Percentiles rank a stretch among this genome's conserved stretches.
phyloP scores from a whole-genome alignment of 2,888 invertebrate species.

The Elmis aenea region DNA sequence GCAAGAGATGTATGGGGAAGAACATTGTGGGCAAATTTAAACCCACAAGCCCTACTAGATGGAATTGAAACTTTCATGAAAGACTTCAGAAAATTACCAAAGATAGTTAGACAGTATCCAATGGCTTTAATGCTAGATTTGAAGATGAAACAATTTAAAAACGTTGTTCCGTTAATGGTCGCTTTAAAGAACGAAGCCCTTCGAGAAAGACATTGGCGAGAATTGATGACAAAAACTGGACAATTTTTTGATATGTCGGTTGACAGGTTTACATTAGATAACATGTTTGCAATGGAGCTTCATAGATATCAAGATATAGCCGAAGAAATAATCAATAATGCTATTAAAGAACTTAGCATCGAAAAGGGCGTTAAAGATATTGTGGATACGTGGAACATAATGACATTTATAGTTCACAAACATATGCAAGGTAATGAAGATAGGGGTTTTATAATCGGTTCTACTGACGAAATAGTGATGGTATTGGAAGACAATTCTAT shows the following conservation, averaged over 20 bases:
- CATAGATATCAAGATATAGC: slow-evolving; percentile 82
- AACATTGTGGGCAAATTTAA: slow-evolving; percentile 82
- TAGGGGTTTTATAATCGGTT: slow-evolving; percentile 74
- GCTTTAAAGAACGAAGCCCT: slow-evolving; percentile 88
- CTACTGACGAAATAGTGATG: slow-evolving; percentile 77
- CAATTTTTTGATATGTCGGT: slow-evolving; percentile 81
- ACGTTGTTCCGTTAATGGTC: slow-evolving; percentile 82
- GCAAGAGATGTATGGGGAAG: slow-evolving; percentile 78
- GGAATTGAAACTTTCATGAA: slow-evolving; percentile 82
- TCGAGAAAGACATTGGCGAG: slow-evolving; percentile 84
- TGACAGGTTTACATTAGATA: slow-evolving; percentile 83
- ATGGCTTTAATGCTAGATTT: slow-evolving; percentile 68
- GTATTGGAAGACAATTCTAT: slow-evolving; percentile 84
- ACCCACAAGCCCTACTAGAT: slow-evolving; percentile 75
- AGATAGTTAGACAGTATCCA: slow-evolving; percentile 52
- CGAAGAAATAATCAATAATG: slow-evolving; percentile 80
- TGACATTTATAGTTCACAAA: slow-evolving; percentile 59
- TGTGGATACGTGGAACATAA: slow-evolving; percentile 65
- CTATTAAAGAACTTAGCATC: slow-evolving; percentile 86
- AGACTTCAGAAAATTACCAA: slow-evolving; percentile 71
- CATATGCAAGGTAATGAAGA: slow-evolving; percentile 72
- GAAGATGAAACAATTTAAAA: slow-evolving; percentile 86
- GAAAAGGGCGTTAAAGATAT: slow-evolving; percentile 84
- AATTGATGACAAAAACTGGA: slow-evolving; percentile 82
- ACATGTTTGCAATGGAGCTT: slow-evolving; percentile 90